These are phyloP conservation scores for Rutpela maculata DNA, from an alignment of 2,888 invertebrate species.

Conservation along the genomic window DNA sequence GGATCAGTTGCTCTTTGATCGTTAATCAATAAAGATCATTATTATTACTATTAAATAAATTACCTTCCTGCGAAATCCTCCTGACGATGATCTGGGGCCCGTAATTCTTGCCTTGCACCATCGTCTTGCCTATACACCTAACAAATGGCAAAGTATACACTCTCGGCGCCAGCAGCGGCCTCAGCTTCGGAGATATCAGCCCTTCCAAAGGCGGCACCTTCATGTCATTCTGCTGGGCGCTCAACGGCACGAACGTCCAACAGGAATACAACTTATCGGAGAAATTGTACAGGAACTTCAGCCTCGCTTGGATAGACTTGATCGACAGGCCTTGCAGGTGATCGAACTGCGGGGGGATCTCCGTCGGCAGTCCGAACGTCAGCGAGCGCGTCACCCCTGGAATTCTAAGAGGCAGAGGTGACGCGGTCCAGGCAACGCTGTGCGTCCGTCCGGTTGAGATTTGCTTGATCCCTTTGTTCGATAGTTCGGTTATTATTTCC, in stretches of 20 bases:
- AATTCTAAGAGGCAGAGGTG: slow-evolving; percentile 74
- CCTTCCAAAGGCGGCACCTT: slow-evolving; percentile 72
- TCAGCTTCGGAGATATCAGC: slow-evolving; percentile 73
- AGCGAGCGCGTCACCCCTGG: slow-evolving; percentile 76
- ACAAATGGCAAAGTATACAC: slow-evolving; percentile 81
- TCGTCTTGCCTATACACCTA: slow-evolving; percentile 79
- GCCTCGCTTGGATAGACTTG: slow-evolving; percentile 75
- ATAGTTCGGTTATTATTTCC: slow-evolving; percentile 75
- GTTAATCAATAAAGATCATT: no score
- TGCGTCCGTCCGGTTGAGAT: slow-evolving; percentile 80
- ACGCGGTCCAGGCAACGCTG: slow-evolving; percentile 80
- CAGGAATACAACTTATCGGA: slow-evolving; percentile 79
- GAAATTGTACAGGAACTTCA: slow-evolving; percentile 78
- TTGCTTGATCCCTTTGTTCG: slow-evolving; percentile 77
- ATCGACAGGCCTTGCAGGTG: slow-evolving; percentile 75
- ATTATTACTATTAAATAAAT: neutral
- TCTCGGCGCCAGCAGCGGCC: slow-evolving; percentile 77
- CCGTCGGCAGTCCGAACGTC: slow-evolving; percentile 75
- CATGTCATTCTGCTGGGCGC: slow-evolving; percentile 72
- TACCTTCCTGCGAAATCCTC: slow-evolving; percentile 77
- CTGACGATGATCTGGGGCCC: slow-evolving; percentile 81
- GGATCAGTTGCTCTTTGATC: no score
- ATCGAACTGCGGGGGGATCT: slow-evolving; percentile 77
- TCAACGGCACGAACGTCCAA: slow-evolving; percentile 77
- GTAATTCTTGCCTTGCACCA: slow-evolving; percentile 81